phyloP scores from a whole-genome alignment of 2,113 vertebrate genomes.

The Centropristis striata region DNA sequence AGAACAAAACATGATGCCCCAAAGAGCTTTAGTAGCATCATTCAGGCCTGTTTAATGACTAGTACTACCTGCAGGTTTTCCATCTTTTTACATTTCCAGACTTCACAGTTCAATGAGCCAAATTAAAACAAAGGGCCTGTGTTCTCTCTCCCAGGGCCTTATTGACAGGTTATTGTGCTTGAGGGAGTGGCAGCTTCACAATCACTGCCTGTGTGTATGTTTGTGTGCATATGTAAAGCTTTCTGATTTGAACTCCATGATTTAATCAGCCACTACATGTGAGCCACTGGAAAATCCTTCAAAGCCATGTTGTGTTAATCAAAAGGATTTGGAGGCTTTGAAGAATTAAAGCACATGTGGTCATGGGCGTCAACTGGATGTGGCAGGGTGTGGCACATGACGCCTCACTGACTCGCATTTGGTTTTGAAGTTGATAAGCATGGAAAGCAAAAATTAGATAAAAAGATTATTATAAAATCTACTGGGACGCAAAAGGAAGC shows the following conservation, averaged over 20 bases:
- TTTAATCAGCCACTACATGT: background rate
- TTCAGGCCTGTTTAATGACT: background rate
- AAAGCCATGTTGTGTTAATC: slow-evolving; percentile 20
- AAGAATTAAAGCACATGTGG: slow-evolving; percentile 21
- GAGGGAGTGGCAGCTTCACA: slow-evolving; percentile 60
- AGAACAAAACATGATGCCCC: slow-evolving; percentile 1
- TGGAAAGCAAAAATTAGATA: background rate
- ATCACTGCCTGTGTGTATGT: background rate
- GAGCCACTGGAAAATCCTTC: background rate
- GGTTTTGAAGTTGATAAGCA: background rate
- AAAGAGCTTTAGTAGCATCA: background rate
- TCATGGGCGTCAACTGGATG: slow-evolving; percentile 16
- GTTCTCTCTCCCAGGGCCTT: slow-evolving; percentile 6
- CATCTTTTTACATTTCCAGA: background rate
- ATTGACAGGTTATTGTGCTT: slow-evolving; percentile 38
- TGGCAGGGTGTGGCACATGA: slow-evolving; percentile 54
- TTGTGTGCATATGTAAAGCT: background rate
- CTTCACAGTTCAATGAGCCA: background rate
- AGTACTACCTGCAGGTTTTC: too few species aligned
- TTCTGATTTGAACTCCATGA: slow-evolving; percentile 4
- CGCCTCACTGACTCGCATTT: background rate
- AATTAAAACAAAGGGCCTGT: slow-evolving; percentile 1
- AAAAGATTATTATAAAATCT: background rate
- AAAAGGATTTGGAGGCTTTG: slow-evolving; percentile 15
- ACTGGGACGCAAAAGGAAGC: background rate